Base-by-base conservation (phyloP, 2,888 invertebrate genomes). In the Auanema freiburgensis region DNA sequence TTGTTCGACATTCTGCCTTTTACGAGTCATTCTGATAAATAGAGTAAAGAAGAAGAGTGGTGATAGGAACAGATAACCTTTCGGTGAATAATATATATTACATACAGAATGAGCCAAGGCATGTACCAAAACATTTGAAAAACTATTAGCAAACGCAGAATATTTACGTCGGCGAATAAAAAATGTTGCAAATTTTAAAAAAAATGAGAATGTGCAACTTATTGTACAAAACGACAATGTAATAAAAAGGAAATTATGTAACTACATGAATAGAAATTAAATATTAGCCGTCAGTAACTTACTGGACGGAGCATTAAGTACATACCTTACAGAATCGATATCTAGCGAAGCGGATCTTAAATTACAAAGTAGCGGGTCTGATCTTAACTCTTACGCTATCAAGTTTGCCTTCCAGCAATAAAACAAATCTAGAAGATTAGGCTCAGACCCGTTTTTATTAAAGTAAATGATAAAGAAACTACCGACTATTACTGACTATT, bases 1-100 rank as follows among this genome's bases (percentile, higher is more conserved):
- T 10, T 62, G 41, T 33, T 68, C 68, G 11, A 72, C 67, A 50
- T 72, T 72, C 52, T 72, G 69, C 21, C 72, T 33, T 50, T 72
- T 72, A 58, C 72, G 53, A 6, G 72, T 72, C 72, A 72, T 71
- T 59, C 49, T 58, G n/a, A 6, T 21, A 25, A 59, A 40, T n/a
- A 33, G 8, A 33, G 33, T 33, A 33, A 33, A n/a, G n/a, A 24
- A 24, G 50, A 50, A n/a, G n/a, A 16, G 50, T 16, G 2, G 50
- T 16, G 50, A 50, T 24, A 23, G 50, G 11, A 50, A 16, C 25
- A 25, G 18, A n/a, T 25, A 33, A 16, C 18, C 14, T 33, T 24
- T 54, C 24, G 18, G 33, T 54, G 14, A 25, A 33, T 41, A 33
- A 33, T 33, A 33, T 33, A 33, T 33, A 33, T 33, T 33, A 33